A percentile compares a stretch with the other conserved stretches of the same genome.
phyloP scores from a whole-genome alignment of 37 sponge, comb jelly and placozoan species.

The Mnemiopsis leidyi region DNA sequence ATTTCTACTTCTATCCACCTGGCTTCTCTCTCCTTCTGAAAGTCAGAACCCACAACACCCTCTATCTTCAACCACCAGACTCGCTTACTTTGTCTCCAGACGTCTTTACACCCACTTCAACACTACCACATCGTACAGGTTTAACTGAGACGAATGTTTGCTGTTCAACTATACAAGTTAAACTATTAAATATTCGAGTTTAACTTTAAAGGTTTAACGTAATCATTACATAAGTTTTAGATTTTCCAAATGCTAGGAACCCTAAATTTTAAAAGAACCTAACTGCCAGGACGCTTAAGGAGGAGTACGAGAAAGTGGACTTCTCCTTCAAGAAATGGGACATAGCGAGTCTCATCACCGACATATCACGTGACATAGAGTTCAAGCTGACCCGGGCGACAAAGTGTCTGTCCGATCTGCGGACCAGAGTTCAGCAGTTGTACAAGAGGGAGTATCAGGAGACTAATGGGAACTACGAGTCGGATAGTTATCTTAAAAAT shows the following conservation, averaged over 20 bases:
- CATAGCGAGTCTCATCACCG: not conserved
- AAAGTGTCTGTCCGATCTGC: not conserved
- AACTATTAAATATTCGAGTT: too few species aligned
- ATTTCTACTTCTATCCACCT: too few species aligned
- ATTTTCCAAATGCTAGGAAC: too few species aligned
- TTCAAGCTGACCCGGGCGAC: not conserved
- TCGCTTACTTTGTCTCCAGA: not conserved
- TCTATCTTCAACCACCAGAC: not conserved
- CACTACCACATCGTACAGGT: not conserved
- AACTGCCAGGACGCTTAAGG: slow-evolving; percentile 20
- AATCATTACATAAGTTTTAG: too few species aligned
- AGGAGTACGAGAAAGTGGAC: slow-evolving; percentile 25
- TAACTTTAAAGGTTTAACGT: too few species aligned
- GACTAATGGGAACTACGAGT: not conserved
- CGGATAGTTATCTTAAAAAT: not conserved
- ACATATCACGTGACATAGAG: not conserved
- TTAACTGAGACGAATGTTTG: not conserved
- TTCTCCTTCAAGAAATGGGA: slow-evolving; percentile 40
- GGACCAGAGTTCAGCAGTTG: slow-evolving; percentile 11
- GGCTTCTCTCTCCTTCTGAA: not conserved
- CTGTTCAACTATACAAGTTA: too few species aligned
- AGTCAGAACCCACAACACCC: not conserved
- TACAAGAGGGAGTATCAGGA: not conserved
- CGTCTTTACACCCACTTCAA: not conserved
- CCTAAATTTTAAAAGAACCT: too few species aligned